Evolutionary conservation across 1,140 invertebrate genomes (phyloP).

Genomic region (Drosophila kurseongensis): DNA sequence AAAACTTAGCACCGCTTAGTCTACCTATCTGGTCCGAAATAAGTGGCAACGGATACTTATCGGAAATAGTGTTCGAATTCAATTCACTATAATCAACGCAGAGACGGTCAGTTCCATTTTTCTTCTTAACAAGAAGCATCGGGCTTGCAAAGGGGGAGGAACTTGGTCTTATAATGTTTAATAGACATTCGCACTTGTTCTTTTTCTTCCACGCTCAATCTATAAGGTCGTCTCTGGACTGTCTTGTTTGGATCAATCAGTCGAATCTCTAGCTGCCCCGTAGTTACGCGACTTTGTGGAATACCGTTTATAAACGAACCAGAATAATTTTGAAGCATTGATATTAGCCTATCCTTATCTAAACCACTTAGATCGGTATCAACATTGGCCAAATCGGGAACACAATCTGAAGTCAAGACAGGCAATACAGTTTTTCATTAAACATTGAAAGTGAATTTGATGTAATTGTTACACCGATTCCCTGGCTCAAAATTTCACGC

Average conservation of each 20-base stretch:
- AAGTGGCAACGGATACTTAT: conserved; percentile 1
- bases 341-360: background rate
- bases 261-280: conserved; percentile 10
- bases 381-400: background rate
- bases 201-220: conserved; percentile 13
- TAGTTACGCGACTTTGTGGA: conserved; percentile 6
- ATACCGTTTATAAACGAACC: conserved; percentile 10
- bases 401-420: no score
- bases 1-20: conserved; percentile 3
- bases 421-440: no score
- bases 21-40: background rate
- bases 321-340: conserved; percentile 3
- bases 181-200: background rate
- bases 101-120: conserved; percentile 5
- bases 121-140: conserved; percentile 9
- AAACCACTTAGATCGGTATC: background rate
- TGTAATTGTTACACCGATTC: no score
- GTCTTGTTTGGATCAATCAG: conserved; percentile 17
- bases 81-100: conserved; percentile 5
- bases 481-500: no score
- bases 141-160: conserved; percentile 5
- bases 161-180: conserved; percentile 13
- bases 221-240: conserved; percentile 1
- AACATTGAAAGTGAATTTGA: no score
- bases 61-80: conserved; percentile 7